Evolutionary conservation across 2,888 invertebrate species (phyloP).

Genomic region (Leuctra nigra): DNA sequence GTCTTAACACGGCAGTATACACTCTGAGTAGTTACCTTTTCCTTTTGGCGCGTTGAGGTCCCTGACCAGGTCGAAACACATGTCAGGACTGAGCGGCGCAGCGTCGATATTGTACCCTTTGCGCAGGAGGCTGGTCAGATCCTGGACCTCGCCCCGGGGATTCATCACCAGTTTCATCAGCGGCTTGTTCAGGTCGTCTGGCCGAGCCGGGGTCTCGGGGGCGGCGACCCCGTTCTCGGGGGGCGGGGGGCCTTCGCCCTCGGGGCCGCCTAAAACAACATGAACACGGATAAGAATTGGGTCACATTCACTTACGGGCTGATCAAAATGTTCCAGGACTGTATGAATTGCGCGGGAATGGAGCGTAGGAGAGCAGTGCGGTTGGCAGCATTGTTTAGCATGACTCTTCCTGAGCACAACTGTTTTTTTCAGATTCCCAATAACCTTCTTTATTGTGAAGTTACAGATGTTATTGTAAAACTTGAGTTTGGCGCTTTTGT

Average conservation of each 20-base stretch:
- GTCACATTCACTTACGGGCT: too few relatives aligned
- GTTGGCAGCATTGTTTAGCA: too few relatives aligned
- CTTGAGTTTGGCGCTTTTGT: too few relatives aligned
- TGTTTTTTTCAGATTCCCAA: too few relatives aligned
- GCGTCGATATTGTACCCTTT: conserved; percentile 58
- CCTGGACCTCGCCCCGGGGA: conserved; percentile 64
- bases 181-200: conserved; percentile 42
- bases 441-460: too few relatives aligned
- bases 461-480: too few relatives aligned
- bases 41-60: conserved; percentile 73
- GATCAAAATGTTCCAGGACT: too few relatives aligned
- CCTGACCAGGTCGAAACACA: conserved; percentile 68
- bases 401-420: too few relatives aligned
- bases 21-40: conserved; percentile 63
- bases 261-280: background rate
- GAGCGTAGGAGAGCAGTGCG: too few relatives aligned
- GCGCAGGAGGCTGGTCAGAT: conserved; percentile 57
- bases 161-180: conserved; percentile 69
- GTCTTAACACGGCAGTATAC: too few relatives aligned
- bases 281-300: too few relatives aligned
- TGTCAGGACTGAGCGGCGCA: conserved; percentile 60
- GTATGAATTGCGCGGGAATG: too few relatives aligned
- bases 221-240: background rate
- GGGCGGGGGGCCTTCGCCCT: background rate
- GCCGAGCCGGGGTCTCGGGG: background rate